Percentiles rank a stretch among this genome's conserved stretches.
These are phyloP conservation scores for Coregonus sp. DNA, from an alignment of 2,797 vertebrate species.

Conservation along the genomic window DNA sequence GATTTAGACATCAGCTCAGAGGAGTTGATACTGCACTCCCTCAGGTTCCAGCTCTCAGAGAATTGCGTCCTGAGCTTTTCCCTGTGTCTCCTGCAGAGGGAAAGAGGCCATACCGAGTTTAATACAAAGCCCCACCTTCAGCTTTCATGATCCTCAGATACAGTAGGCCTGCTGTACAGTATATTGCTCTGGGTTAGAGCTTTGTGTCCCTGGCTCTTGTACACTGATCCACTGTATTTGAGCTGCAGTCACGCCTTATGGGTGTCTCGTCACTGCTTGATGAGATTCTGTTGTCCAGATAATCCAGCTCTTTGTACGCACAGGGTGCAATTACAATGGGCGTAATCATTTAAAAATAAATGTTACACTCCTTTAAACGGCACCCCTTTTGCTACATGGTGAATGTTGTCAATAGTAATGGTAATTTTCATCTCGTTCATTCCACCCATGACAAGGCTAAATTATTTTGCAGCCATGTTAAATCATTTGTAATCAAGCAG, in stretches of 20 bases:
- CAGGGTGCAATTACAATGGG: conserved; percentile 4
- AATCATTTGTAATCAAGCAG: background rate
- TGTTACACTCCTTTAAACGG: background rate
- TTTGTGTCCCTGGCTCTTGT: background rate
- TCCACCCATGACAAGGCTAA: background rate
- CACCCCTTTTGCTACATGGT: background rate
- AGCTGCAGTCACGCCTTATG: background rate
- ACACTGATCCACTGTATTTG: background rate
- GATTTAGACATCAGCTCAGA: conserved; percentile 78
- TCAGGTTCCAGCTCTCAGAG: conserved; percentile 74
- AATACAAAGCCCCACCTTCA: background rate
- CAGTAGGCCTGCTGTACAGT: background rate
- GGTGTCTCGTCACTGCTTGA: background rate
- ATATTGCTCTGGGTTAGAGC: background rate
- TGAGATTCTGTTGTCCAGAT: background rate
- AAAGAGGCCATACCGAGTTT: background rate
- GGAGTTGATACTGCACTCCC: conserved; percentile 72
- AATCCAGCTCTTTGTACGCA: background rate
- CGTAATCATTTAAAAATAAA: conserved; percentile 8
- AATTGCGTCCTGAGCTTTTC: conserved; percentile 80
- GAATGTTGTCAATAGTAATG: background rate
- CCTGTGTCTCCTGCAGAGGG: conserved; percentile 58
- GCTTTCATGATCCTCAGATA: background rate
- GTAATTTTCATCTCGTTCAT: background rate
- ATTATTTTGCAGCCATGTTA: background rate